Conservation (phyloP, 2,888 invertebrate species). For the Drosophila lutescens region DNA sequence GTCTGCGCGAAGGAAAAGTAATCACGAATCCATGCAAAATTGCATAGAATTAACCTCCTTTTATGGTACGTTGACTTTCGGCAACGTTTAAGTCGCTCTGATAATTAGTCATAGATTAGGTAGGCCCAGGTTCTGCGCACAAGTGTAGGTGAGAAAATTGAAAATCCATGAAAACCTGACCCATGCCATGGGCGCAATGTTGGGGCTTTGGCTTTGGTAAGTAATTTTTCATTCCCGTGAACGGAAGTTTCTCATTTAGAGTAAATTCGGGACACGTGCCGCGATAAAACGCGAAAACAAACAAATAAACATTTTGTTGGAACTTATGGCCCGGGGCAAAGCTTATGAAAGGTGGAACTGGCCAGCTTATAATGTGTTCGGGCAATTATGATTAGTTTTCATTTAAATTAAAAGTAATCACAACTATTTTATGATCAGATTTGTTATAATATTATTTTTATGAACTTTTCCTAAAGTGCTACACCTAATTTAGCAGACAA, state of each 20-base stretch:
- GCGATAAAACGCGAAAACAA: conserved; percentile 32
- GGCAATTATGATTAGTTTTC: too few relatives aligned
- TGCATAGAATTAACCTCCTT: conserved; percentile 53
- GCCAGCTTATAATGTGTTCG: background rate
- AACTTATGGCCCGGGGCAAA: background rate
- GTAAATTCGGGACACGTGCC: conserved; percentile 63
- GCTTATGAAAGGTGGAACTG: background rate
- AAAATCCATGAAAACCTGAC: conserved; percentile 35
- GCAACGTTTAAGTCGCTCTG: conserved; percentile 20
- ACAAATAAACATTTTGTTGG: conserved; percentile 34
- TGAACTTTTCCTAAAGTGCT: too few relatives aligned
- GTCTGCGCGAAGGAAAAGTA: conserved; percentile 35
- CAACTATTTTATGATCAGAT: too few relatives aligned
- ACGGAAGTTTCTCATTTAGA: conserved; percentile 55
- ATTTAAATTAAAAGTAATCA: too few relatives aligned
- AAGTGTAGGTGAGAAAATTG: conserved; percentile 37
- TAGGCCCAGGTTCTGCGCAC: conserved; percentile 3
- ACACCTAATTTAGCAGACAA: too few relatives aligned
- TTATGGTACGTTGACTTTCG: conserved; percentile 42
- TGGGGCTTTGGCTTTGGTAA: conserved; percentile 32
- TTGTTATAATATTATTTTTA: too few relatives aligned
- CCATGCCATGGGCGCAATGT: conserved; percentile 4
- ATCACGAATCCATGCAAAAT: conserved; percentile 40
- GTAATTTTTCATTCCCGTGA: conserved; percentile 58
- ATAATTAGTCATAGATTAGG: conserved; percentile 53